phyloP scores from a whole-genome alignment of 2,113 vertebrate genomes.

The Apteryx mantelli region DNA sequence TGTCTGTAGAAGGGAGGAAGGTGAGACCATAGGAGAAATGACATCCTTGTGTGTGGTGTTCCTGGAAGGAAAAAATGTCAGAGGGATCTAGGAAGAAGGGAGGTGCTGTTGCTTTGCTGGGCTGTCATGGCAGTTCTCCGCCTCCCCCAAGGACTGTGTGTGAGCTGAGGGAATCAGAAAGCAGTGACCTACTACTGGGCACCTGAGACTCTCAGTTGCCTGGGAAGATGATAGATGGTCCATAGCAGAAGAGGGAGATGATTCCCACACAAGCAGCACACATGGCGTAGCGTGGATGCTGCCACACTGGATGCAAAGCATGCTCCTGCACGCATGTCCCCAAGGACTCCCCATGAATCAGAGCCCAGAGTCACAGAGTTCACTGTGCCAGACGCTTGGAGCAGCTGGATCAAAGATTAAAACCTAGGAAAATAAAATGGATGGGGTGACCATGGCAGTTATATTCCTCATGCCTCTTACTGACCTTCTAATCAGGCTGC shows the following conservation, averaged over 20 bases:
- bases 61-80: not conserved
- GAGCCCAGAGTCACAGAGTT: constrained; percentile 10
- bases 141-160: not conserved
- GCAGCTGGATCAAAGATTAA: constrained; percentile 57
- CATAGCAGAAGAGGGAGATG: not conserved
- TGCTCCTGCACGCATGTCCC: not conserved
- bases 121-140: not conserved
- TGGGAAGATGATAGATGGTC: not conserved
- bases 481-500: constrained; percentile 4
- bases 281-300: not conserved
- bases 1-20: not conserved
- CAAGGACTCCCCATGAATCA: not conserved
- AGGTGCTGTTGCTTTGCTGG: not conserved
- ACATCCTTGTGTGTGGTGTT: not conserved
- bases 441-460: not conserved
- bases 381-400: constrained; percentile 54
- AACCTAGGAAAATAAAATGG: not conserved
- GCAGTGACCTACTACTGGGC: not conserved
- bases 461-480: not conserved
- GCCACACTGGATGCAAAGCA: not conserved
- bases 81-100: not conserved
- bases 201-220: not conserved
- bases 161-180: not conserved
- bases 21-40: not conserved
- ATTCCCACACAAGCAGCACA: not conserved